Evolutionary conservation across 1,140 invertebrate species (phyloP).

Genomic region (Mercenaria mercenaria): DNA sequence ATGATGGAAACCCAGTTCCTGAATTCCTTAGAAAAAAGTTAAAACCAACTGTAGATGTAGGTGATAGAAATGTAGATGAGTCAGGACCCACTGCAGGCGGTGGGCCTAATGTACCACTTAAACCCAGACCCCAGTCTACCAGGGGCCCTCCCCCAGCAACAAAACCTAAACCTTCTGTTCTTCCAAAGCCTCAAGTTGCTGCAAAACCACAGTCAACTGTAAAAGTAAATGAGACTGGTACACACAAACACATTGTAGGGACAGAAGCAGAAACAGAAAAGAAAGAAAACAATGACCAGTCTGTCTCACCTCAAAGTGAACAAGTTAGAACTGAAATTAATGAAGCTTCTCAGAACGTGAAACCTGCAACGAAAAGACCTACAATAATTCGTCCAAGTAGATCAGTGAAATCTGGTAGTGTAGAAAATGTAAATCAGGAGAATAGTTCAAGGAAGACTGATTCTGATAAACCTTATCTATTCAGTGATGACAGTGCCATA

Average conservation of each 20-base stretch:
- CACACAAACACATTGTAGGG: neutral
- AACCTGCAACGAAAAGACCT: conserved; percentile 53
- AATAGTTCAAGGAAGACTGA: neutral
- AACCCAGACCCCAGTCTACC: neutral
- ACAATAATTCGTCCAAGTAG: conserved; percentile 59
- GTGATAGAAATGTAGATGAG: neutral
- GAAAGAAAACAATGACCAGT: neutral
- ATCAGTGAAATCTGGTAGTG: conserved; percentile 20
- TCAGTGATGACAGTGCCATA: conserved; percentile 36
- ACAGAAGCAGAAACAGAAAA: neutral
- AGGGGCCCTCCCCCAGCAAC: conserved; percentile 29
- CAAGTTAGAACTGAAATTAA: neutral
- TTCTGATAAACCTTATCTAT: conserved; percentile 1
- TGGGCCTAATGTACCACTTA: neutral
- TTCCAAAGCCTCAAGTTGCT: conserved; percentile 43
- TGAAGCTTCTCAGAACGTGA: neutral
- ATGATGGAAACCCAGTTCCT: conserved; percentile 6
- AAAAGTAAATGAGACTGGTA: neutral
- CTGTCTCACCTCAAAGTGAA: neutral
- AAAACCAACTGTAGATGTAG: conserved; percentile 21
- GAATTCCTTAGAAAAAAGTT: conserved; percentile 50
- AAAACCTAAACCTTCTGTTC: conserved; percentile 59
- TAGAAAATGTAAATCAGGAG: conserved; percentile 39
- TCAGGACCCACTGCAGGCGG: neutral
- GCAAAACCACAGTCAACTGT: conserved; percentile 28